phyloP scores from a whole-genome alignment of 2,888 invertebrate species.

The Scrobipalpa atriplicella region DNA sequence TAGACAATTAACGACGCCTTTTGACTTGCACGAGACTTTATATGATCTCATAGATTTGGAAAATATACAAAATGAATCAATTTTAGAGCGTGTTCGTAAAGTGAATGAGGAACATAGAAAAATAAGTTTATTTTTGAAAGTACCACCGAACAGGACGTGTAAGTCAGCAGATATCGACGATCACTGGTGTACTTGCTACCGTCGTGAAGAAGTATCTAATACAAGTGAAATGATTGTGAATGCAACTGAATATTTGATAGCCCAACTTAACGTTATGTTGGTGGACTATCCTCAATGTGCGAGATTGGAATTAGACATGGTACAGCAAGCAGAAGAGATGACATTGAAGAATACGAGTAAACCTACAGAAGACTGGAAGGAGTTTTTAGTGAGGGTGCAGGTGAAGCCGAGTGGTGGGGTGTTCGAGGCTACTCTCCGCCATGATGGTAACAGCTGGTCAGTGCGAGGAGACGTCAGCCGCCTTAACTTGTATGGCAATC shows the following conservation, averaged over 20 bases:
- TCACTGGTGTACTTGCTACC: slow-evolving; percentile 93
- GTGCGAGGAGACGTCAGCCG: slow-evolving; percentile 21
- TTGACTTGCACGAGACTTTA: slow-evolving; percentile 89
- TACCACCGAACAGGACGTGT: slow-evolving; percentile 87
- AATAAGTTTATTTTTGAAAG: slow-evolving; percentile 87
- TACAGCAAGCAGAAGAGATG: slow-evolving; percentile 1
- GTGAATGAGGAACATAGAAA: slow-evolving; percentile 76
- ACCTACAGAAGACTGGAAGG: slow-evolving; percentile 40
- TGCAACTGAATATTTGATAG: not conserved
- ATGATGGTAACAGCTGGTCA: not conserved
- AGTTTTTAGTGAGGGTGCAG: slow-evolving; percentile 14
- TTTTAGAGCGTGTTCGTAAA: slow-evolving; percentile 47
- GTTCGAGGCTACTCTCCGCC: slow-evolving; percentile 25
- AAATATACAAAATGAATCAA: slow-evolving; percentile 40
- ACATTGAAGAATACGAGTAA: not conserved
- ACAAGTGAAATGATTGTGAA: not conserved
- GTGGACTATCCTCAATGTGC: slow-evolving; percentile 2
- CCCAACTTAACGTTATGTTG: slow-evolving; percentile 4
- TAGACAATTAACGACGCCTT: slow-evolving; percentile 85
- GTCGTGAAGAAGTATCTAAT: slow-evolving; percentile 44
- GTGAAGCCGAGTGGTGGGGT: slow-evolving; percentile 20
- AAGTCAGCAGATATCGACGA: slow-evolving; percentile 86
- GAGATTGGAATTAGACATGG: not conserved
- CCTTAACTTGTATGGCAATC: slow-evolving; percentile 23
- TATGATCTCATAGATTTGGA: slow-evolving; percentile 82